These are phyloP conservation scores for Clanis bilineata DNA, from an alignment of 2,888 invertebrate species.

Conservation along the genomic window DNA sequence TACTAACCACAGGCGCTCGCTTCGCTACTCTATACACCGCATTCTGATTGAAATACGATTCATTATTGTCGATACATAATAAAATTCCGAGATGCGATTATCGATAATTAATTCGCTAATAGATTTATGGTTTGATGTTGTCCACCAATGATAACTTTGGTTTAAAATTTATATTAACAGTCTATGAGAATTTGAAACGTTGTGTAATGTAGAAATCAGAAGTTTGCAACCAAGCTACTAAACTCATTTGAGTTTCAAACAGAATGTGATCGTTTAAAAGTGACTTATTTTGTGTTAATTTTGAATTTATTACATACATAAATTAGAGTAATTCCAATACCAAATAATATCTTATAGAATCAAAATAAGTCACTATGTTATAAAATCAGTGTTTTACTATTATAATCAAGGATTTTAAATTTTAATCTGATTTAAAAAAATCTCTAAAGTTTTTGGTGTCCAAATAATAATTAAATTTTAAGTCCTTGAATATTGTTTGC, in stretches of 20 bases:
- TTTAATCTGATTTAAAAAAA: not conserved
- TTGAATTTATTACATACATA: too few relatives aligned
- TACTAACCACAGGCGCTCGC: constrained; percentile 45
- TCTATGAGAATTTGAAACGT: too few relatives aligned
- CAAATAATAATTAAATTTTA: not conserved
- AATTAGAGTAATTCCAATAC: too few relatives aligned
- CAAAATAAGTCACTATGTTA: constrained; percentile 9
- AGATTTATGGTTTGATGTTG: too few relatives aligned
- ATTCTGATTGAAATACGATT: constrained; percentile 30
- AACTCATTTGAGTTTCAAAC: not conserved
- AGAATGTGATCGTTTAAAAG: constrained; percentile 20
- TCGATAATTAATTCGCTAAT: too few relatives aligned
- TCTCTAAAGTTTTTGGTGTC: not conserved
- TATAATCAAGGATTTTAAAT: constrained; percentile 27
- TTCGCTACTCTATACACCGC: constrained; percentile 34
- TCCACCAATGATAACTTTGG: too few relatives aligned
- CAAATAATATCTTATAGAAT: not conserved
- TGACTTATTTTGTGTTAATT: constrained; percentile 12
- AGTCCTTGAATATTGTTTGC: constrained; percentile 7
- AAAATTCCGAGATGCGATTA: too few relatives aligned
- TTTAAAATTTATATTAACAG: too few relatives aligned
- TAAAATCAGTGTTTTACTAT: constrained; percentile 20
- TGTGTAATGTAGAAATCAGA: not conserved
- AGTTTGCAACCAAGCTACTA: not conserved
- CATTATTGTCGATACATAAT: too few relatives aligned